These are phyloP conservation scores for Eumaeus atala DNA, from an alignment of 1,140 invertebrate genomes.

Conservation along the genomic window DNA sequence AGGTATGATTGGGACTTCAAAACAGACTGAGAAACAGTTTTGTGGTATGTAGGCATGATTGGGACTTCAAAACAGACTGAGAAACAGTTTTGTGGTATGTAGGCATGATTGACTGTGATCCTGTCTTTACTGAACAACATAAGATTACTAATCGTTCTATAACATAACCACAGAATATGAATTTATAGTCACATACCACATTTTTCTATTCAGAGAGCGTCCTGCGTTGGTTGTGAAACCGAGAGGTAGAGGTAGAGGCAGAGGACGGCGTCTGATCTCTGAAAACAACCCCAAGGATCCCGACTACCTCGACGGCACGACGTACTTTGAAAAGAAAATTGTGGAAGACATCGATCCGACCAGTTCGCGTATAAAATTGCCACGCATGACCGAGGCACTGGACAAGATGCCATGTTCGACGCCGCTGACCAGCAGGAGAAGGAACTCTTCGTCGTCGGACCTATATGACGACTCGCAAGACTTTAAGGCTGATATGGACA, in stretches of 20 bases:
- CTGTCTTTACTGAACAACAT: too few species aligned
- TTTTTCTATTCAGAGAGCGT: constrained; percentile 49
- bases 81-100: too few species aligned
- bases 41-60: too few species aligned
- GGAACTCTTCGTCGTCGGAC: constrained; percentile 35
- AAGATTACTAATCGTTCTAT: too few species aligned
- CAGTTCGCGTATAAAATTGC: constrained; percentile 59
- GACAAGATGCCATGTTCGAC: constrained; percentile 60
- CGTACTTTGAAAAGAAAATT: constrained; percentile 35
- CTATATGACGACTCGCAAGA: constrained; percentile 35
- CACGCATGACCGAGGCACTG: constrained; percentile 61
- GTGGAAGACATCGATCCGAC: constrained; percentile 50
- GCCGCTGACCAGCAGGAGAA: constrained; percentile 48
- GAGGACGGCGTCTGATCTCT: constrained; percentile 34
- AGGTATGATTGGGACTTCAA: too few species aligned
- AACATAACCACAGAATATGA: not conserved
- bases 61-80: too few species aligned
- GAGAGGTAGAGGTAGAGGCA: constrained; percentile 54
- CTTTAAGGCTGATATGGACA: constrained; percentile 43
- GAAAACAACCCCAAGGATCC: constrained; percentile 21
- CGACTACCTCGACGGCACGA: constrained; percentile 27
- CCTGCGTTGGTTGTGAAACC: constrained; percentile 60
- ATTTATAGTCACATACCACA: not conserved
- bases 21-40: too few species aligned
- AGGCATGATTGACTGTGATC: too few species aligned